Conservation (phyloP, 2,888 invertebrate genomes). For the Drosophila rubida region DNA sequence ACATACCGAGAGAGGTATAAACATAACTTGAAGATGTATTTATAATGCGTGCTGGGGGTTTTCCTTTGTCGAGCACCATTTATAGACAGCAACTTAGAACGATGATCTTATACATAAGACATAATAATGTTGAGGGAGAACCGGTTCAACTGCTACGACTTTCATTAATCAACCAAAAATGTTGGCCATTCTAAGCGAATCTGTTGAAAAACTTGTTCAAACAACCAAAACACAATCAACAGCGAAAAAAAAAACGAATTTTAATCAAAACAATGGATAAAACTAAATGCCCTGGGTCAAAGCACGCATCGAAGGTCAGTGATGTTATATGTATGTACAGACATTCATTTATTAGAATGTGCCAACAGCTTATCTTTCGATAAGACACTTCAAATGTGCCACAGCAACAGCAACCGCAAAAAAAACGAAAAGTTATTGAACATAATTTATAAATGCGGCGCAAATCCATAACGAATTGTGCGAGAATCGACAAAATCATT, state of each 20-base stretch:
- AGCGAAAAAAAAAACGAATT: conserved; percentile 25
- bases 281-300: conserved; percentile 58
- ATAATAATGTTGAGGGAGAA: conserved; percentile 35
- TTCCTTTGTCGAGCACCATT: conserved; percentile 19
- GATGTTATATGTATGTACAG: conserved; percentile 6
- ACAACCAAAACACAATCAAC: conserved; percentile 40
- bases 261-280: conserved; percentile 58
- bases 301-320: conserved; percentile 67
- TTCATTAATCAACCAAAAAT: conserved; percentile 64
- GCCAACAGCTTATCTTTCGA: conserved; percentile 22
- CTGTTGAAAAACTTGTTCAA: conserved; percentile 69
- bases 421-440: conserved; percentile 56
- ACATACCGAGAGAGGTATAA: neutral
- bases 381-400: conserved; percentile 14
- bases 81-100: conserved; percentile 29
- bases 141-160: conserved; percentile 58
- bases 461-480: neutral
- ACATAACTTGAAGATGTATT: conserved; percentile 16
- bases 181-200: conserved; percentile 53
- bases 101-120: conserved; percentile 43
- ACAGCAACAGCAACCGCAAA: neutral
- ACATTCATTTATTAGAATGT: conserved; percentile 26
- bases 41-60: conserved; percentile 18
- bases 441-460: neutral
- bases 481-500: neutral